These are phyloP conservation scores for Rhagoletis zephyria DNA, from an alignment of 1,140 invertebrate genomes.

Conservation along the genomic window DNA sequence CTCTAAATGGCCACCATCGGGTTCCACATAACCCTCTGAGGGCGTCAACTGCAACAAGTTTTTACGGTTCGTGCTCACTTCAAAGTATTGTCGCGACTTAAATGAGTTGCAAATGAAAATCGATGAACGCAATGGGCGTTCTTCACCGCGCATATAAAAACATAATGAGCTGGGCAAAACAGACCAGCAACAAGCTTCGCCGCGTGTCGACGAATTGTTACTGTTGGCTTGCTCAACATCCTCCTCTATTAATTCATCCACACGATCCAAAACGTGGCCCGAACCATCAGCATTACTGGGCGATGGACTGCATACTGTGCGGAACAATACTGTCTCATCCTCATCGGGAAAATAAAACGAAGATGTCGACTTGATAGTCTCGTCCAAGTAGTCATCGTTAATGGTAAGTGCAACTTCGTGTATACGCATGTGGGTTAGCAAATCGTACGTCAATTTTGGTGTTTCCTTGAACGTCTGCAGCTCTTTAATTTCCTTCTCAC, in stretches of 20 bases:
- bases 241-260: slow-evolving; percentile 61
- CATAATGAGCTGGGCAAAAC: slow-evolving; percentile 60
- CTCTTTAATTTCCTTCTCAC: slow-evolving; percentile 62
- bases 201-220: slow-evolving; percentile 53
- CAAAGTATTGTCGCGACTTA: slow-evolving; percentile 65
- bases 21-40: slow-evolving; percentile 63
- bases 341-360: slow-evolving; percentile 66
- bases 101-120: slow-evolving; percentile 63
- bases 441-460: slow-evolving; percentile 62
- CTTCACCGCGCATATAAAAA: slow-evolving; percentile 57
- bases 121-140: not conserved
- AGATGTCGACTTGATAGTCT: slow-evolving; percentile 65
- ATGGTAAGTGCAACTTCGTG: slow-evolving; percentile 70
- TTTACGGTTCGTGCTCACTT: slow-evolving; percentile 62
- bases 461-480: slow-evolving; percentile 63
- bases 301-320: slow-evolving; percentile 66
- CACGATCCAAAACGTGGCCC: slow-evolving; percentile 61
- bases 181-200: slow-evolving; percentile 62
- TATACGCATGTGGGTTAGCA: slow-evolving; percentile 65
- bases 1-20: slow-evolving; percentile 65
- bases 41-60: slow-evolving; percentile 64
- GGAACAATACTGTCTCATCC: slow-evolving; percentile 69
- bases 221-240: slow-evolving; percentile 59
- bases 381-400: slow-evolving; percentile 65
- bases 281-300: slow-evolving; percentile 62